Conservation (phyloP, 2,888 invertebrate genomes). For the Bursaphelenchus okinawaensis region DNA sequence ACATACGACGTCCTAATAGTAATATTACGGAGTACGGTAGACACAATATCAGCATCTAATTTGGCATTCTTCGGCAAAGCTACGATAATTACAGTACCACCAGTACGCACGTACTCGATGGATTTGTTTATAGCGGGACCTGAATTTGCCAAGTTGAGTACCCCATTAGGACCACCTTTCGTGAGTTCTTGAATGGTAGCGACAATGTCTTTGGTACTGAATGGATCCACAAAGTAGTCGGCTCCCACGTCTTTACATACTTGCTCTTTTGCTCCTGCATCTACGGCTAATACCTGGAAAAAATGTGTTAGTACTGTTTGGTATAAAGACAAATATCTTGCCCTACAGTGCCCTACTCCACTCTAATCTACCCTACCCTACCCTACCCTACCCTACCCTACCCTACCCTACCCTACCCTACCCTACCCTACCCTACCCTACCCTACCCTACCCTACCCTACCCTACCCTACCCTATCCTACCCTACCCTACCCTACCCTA, state of each 20-base stretch:
- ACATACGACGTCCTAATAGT: conserved; percentile 36
- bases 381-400: no score
- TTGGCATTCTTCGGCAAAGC: conserved; percentile 22
- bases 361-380: no score
- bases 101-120: conserved; percentile 20
- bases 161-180: conserved; percentile 23
- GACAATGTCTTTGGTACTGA: conserved; percentile 10
- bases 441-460: no score
- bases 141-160: conserved; percentile 19
- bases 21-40: conserved; percentile 28
- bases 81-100: conserved; percentile 24
- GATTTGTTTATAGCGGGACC: conserved; percentile 15
- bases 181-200: conserved; percentile 17
- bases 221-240: conserved; percentile 24
- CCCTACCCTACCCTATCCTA: no score
- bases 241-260: conserved; percentile 24
- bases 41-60: conserved; percentile 23
- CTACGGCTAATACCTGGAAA: conserved; percentile 18
- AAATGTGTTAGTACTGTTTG: no score
- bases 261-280: conserved; percentile 23
- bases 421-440: no score
- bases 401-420: no score
- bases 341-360: no score
- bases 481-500: no score
- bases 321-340: no score